Base-by-base conservation (phyloP, 2,888 invertebrate genomes). In the Macrostomum cliftonense region DNA sequence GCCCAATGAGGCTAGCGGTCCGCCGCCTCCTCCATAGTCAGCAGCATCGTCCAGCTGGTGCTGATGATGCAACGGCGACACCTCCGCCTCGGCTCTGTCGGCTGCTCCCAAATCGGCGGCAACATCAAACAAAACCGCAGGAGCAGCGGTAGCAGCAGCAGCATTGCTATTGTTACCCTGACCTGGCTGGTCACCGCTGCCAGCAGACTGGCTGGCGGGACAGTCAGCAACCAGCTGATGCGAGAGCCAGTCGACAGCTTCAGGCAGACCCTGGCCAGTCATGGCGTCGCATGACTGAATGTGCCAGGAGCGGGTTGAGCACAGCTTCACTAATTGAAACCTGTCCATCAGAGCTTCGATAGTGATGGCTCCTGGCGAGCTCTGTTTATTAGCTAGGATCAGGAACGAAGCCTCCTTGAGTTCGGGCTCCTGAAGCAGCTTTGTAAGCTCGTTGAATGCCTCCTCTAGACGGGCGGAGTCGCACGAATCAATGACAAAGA, bases 301-400 rank as follows among this genome's bases (percentile, higher is more conserved):
- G 55, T 76, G 75, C 76, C 76, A 76, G 47, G 73, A 73, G 42
- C 75, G 66, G 13, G 75, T 75, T 55, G 75, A 75, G 57, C 75
- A 76, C 43, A 76, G 63, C 59, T 76, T 76, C 60, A 73, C 71
- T 47, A 76, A 63, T 11, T 72, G 70, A 50, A 76, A 63, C 56
- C 71, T 67, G 49, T 74, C 73, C 4, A 73, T 73, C n/a, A 76
- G 59, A 47, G 74, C 73, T 58, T 76, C 75, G 19, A 75, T 68
- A 13, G 65, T 70, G 14, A 69, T 28, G 28, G 28, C 28, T 4
- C 28, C 28, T 7, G 28, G 28, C 28, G 28, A 28, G 28, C 28
- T 76, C 71, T 76, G 76, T 61, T 76, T 76, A 55, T 76, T 76
- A n/a, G 75, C 75, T 54, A 75, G 71, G 53, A 76, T 74, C 2